Evolutionary conservation across 2,797 vertebrate species (phyloP).

Genomic region (Tenualosa ilisha): DNA sequence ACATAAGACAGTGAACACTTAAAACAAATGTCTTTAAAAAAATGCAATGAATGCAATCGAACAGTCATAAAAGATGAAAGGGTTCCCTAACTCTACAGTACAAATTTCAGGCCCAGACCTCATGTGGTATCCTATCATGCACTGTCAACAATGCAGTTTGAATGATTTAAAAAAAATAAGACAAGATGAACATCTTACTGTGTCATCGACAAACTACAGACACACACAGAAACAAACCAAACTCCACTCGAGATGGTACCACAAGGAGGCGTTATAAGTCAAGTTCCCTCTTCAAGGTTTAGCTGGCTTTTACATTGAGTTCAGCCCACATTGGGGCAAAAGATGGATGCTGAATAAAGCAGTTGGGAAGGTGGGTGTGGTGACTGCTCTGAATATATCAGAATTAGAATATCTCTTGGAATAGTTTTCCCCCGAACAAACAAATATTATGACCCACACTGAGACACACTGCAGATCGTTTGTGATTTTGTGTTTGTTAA

Average conservation of each 20-base stretch:
- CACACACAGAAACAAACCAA: neutral
- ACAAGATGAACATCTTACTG: neutral
- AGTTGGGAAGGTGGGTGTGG: neutral
- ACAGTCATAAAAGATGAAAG: neutral
- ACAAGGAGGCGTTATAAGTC: neutral
- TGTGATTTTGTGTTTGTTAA: neutral
- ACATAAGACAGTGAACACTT: conserved; percentile 18
- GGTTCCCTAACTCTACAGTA: neutral
- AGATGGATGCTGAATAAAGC: neutral
- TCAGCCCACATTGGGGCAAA: neutral
- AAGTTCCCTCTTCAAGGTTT: neutral
- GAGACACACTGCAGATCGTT: neutral
- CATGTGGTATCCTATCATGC: conserved; percentile 21
- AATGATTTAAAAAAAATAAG: conserved; percentile 1
- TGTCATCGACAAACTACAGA: conserved; percentile 7
- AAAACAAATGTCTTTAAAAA: conserved; percentile 2
- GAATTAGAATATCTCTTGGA: neutral
- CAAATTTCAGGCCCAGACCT: conserved; percentile 17
- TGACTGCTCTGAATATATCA: neutral
- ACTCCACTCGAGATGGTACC: neutral
- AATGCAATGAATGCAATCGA: neutral
- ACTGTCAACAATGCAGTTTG: neutral
- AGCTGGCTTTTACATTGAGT: neutral
- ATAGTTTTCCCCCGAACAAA: neutral
- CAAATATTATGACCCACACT: neutral